Conservation (phyloP, 2,888 invertebrate species). For the Teleiodes luculella region DNA sequence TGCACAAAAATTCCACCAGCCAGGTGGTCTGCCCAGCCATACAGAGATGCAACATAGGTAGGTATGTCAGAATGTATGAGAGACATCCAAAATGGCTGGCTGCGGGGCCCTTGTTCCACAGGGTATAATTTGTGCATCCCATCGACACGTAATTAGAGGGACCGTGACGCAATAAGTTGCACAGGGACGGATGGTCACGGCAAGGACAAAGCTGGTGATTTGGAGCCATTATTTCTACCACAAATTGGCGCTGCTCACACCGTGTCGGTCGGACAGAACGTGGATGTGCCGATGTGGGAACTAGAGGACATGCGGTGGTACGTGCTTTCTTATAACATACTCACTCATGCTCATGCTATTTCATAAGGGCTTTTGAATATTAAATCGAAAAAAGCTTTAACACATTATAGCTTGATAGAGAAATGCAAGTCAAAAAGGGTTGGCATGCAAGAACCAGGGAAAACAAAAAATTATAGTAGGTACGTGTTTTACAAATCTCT, state of each 20-base stretch:
- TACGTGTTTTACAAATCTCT: too few species aligned
- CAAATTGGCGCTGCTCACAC: conserved; percentile 58
- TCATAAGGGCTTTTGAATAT: too few species aligned
- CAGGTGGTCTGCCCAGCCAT: conserved; percentile 15
- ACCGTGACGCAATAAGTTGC: conserved; percentile 65
- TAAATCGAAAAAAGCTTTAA: too few species aligned
- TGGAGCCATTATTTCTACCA: conserved; percentile 70
- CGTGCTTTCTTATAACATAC: too few species aligned
- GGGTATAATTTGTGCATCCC: conserved; percentile 73
- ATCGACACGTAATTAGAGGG: conserved; percentile 67
- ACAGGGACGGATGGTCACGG: conserved; percentile 62
- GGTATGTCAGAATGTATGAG: conserved; percentile 47
- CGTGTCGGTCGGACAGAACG: conserved; percentile 25
- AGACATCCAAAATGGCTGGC: conserved; percentile 36
- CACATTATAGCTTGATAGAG: too few species aligned
- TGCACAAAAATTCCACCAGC: not conserved
- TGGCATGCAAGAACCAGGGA: too few species aligned
- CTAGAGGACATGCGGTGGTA: too few species aligned
- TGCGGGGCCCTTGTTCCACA: conserved; percentile 44
- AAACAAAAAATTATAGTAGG: too few species aligned
- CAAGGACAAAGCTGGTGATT: conserved; percentile 71
- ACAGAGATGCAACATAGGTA: conserved; percentile 20
- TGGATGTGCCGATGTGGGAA: not conserved
- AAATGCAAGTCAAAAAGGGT: too few species aligned
- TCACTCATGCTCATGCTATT: too few species aligned